These are phyloP conservation scores for Noctilio leporinus DNA, from an alignment of 2,113 vertebrate species.

Conservation along the genomic window DNA sequence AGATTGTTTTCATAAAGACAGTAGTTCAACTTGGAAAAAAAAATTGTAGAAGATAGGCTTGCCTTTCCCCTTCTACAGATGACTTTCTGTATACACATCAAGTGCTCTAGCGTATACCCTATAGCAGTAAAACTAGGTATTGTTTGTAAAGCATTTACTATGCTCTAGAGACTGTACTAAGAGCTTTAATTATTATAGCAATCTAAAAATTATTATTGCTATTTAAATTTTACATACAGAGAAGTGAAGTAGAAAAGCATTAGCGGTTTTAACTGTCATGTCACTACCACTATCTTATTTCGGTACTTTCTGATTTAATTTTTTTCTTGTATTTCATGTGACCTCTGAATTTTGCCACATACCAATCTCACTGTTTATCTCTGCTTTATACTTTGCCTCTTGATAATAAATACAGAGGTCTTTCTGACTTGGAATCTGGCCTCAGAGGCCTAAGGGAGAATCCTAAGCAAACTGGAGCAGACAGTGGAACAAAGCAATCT, in stretches of 20 bases:
- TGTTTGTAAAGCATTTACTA: background rate
- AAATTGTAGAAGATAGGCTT: background rate
- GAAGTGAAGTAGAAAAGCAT: background rate
- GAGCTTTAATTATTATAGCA: background rate
- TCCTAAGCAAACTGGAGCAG: background rate
- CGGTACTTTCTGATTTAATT: background rate
- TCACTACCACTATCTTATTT: background rate
- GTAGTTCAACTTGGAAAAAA: background rate
- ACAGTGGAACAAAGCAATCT: background rate
- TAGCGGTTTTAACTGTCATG: background rate
- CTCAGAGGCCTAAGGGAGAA: background rate
- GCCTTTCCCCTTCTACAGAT: background rate
- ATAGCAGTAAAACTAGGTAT: background rate
- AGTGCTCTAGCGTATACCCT: background rate
- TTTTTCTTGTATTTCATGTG: background rate
- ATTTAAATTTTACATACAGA: background rate
- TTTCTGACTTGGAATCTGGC: background rate
- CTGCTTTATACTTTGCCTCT: background rate
- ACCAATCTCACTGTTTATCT: background rate
- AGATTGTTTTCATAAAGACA: background rate
- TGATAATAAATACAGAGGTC: background rate
- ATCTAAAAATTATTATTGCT: background rate
- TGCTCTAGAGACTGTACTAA: background rate
- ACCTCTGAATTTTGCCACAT: background rate
- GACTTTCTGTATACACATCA: background rate